Conservation (phyloP, 2,113 vertebrate species). For the Nipponia nippon region DNA sequence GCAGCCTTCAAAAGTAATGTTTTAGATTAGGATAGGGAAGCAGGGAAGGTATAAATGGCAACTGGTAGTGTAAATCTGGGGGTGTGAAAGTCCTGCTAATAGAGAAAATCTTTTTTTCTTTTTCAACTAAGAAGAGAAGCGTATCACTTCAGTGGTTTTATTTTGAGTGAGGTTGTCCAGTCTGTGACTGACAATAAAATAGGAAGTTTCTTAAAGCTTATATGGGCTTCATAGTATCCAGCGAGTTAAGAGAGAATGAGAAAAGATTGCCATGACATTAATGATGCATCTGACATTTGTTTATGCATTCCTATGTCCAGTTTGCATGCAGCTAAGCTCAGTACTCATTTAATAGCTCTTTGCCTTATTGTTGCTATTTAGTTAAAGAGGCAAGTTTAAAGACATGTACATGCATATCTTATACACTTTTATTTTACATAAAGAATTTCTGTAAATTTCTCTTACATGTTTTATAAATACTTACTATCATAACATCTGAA, state of each 20-base stretch:
- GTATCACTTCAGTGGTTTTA: background rate
- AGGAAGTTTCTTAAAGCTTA: slow-evolving; percentile 2
- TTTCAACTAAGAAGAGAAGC: slow-evolving; percentile 11
- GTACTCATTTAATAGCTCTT: background rate
- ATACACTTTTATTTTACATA: background rate
- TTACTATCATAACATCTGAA: background rate
- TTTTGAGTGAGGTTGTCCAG: slow-evolving; percentile 25
- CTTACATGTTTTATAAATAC: background rate
- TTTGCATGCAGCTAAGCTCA: background rate
- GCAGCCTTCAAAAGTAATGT: background rate
- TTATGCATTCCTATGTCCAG: background rate
- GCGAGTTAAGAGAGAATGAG: background rate
- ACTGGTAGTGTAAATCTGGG: background rate
- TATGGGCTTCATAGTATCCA: background rate
- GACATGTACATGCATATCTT: background rate
- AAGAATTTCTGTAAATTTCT: background rate
- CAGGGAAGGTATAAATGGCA: slow-evolving; percentile 1
- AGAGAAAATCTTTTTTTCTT: background rate
- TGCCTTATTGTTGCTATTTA: background rate
- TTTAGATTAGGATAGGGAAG: slow-evolving; percentile 2
- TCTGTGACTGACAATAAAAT: background rate
- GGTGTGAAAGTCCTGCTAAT: background rate
- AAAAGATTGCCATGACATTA: background rate
- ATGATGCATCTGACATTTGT: background rate
- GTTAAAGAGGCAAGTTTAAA: background rate